Base-by-base conservation (phyloP, 2,113 vertebrate species). In the Condylura cristata region DNA sequence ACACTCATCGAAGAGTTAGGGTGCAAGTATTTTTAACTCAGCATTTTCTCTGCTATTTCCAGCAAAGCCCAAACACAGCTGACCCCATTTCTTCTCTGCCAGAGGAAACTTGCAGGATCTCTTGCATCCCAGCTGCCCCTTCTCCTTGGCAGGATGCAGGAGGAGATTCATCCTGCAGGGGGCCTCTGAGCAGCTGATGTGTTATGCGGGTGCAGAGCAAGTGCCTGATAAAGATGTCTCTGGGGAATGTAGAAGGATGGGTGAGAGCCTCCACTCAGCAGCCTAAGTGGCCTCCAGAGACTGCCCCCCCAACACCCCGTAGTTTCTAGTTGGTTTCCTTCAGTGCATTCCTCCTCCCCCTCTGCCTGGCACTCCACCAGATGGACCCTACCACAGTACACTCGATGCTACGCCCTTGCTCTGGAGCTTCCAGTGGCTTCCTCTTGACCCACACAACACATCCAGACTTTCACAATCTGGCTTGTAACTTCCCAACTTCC, bases 11-110 rank as follows among this genome's bases (percentile, higher is more conserved):
- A 93, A 93, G 76, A 82, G 44, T 14, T 66, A 32, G 86, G 74
- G 83, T 86, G 4, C 37, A 83, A 58, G 81, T 58, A 93, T 76
- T 95, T 88, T 86, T 79, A 79, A 83, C 44, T 83, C 72, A 11
- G 60, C 48, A 80, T 84, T 80, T 63, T 53, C 86, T 89, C 90
- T 74, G 82, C 78, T 93, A 82, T 95, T 93, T 92, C 80, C 80
- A 84, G 83, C 92, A 76, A 48, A 68, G 84, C 32, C 86, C 79
- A 76, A 65, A 71, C 91, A 76, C 44, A 39, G 44, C 79, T 93
- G 93, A 92, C 79, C 89, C 86, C 86, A 60, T 71, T 89, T 93
- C 83, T 60, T 68, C 56, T 34, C 83, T 83, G 93, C 75, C 72
- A 58, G 82, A 87, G 56, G 81, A 86, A n/a, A 39, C 72, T 18